Percentiles rank a stretch among this genome's conserved stretches.
These are phyloP conservation scores for Gerris buenoi DNA, from an alignment of 1,140 invertebrate genomes.

Conservation along the genomic window DNA sequence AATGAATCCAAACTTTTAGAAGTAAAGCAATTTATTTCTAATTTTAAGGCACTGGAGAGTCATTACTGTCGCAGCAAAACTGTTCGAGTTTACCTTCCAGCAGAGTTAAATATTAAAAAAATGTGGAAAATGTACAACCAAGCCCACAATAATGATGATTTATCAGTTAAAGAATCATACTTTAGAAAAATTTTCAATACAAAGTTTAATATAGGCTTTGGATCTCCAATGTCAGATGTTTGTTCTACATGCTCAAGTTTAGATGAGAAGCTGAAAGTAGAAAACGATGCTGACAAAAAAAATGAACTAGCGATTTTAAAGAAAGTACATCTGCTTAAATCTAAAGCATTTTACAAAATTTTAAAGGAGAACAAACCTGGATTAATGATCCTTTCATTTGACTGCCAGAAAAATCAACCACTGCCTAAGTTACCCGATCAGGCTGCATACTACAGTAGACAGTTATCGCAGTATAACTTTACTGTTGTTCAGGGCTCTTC, in stretches of 20 bases:
- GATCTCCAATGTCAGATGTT: conserved; percentile 16
- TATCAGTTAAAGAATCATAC: background rate
- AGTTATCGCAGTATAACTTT: conserved; percentile 24
- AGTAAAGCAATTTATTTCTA: background rate
- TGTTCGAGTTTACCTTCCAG: background rate
- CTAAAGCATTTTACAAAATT: background rate
- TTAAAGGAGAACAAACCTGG: background rate
- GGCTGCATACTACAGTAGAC: conserved; percentile 25
- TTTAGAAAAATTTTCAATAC: background rate
- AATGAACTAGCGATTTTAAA: conserved; percentile 12
- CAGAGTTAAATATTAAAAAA: background rate
- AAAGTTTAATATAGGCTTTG: conserved; percentile 18
- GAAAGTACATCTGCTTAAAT: background rate
- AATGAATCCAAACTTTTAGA: background rate
- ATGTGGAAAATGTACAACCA: conserved; percentile 5
- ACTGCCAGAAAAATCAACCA: conserved; percentile 29
- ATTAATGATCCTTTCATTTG: conserved; percentile 20
- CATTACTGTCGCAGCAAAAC: conserved; percentile 3
- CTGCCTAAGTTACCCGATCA: conserved; percentile 26
- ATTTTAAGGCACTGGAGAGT: background rate
- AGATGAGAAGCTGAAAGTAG: conserved; percentile 15
- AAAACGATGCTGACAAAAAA: conserved; percentile 12
- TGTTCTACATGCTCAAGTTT: conserved; percentile 19
- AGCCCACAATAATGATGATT: background rate
- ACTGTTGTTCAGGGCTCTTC: conserved; percentile 25